Evolutionary conservation across 2,888 invertebrate species (phyloP), one percentile per base, ranked within the genome.

Genomic region (Tridacna gigas): DNA sequence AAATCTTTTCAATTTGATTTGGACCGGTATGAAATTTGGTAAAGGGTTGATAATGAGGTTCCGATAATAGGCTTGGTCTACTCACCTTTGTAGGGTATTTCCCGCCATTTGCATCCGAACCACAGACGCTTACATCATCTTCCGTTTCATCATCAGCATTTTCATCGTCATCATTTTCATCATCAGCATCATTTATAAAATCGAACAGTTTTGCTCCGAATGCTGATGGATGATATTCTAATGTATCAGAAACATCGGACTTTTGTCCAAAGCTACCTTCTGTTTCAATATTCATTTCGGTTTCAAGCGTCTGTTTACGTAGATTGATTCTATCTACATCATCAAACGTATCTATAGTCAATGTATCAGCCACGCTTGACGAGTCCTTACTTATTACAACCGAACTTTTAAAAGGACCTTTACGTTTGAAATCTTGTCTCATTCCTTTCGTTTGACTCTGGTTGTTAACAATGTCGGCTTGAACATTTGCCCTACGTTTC

Each of bases 151-250:
- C 22, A n/a, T 51, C 71, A 4, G 22, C 51, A 11, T 48, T 51
- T 25, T 71, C 26, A 51, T 71, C n/a, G 25, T 51, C 71, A 7
- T 25, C 48, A 20, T 71, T 45, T 48, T 22, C 71, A 15, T 71
- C 51, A 47, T 48, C 67, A 22, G 12, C 26, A 67, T 67, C 67
- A 47, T 69, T n/a, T 20, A 69, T 22, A 25, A 71, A 71, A 7
- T 51, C 51, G 47, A 71, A 71, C 45, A 71, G 26, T 25, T 51
- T 67, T 7, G 20, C 67, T n/a, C 67, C 67, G 45, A 67, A 67
- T 20, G 67, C 67, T 13, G 65, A 28, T 11, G 28, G 20, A 1
- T 28, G 65, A 65, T 65, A 28, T 25, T 65, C 65, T 28, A 65
- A 25, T 65, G 4, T 7, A 37, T 37, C 37, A 37, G 37, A 37